Base-by-base conservation (phyloP, 2,113 vertebrate genomes). In the Dipodomys merriami region DNA sequence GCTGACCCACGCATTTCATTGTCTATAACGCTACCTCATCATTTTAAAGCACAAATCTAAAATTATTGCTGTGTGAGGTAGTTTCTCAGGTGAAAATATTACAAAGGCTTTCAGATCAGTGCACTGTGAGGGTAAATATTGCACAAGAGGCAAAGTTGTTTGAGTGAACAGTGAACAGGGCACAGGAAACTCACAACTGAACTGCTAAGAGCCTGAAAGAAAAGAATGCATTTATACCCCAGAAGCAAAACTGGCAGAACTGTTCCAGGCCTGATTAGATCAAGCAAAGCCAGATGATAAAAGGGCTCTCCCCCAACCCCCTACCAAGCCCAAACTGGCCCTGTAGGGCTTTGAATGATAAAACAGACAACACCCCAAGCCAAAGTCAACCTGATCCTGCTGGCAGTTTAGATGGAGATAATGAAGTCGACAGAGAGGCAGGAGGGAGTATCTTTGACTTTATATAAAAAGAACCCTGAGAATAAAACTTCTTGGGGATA, bases 351-450 rank as follows among this genome's bases (percentile, higher is more conserved):
- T 73, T 73, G 82, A 80, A 77, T 87, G 91, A 94, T 89, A 92
- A 95, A 94, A 68, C 93, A 96, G 89, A 27, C n/a, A 82, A 72
- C 73, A 89, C 83, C 68, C 72, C 64, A 86, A 74, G 86, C 46
- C 84, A 30, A 46, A 92, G 93, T 72, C 83, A 83, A 93, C 72
- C 67, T 29, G 83, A 95, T 64, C 71, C 67, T 15, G 39, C 93
- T 39, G 65, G n/a, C 62, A 80, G 71, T 78, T 10, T 79, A n/a
- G 18, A 67, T 76, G 30, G 90, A 96, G 96, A 95, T 95, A 95
- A 96, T 95, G 94, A 95, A 94, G 69, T 79, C 84, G 87, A 53
- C 78, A 83, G 23, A 89, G 85, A 95, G 83, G 82, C 39, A 60
- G 33, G 6, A 91, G 73, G 83, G 57, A 81, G 62, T 23, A 9